Evolutionary conservation across 1,140 invertebrate genomes (phyloP).

Genomic region (Megathymus violae): DNA sequence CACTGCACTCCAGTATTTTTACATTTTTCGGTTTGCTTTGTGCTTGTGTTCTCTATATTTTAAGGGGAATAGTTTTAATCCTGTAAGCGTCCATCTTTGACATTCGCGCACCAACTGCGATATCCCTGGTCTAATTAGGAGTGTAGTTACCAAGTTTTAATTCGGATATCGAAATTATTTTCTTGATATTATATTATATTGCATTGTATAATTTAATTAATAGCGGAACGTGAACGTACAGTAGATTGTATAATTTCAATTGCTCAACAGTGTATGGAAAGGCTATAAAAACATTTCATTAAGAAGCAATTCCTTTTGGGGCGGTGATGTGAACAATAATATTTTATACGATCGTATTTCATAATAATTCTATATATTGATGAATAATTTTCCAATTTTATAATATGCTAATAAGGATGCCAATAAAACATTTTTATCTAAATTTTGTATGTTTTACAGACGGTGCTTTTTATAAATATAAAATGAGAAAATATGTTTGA

Average conservation of each 20-base stretch:
- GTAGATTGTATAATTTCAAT: constrained; percentile 41
- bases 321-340: constrained; percentile 60
- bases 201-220: constrained; percentile 29
- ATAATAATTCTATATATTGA: constrained; percentile 47
- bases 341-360: constrained; percentile 72
- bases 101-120: constrained; percentile 40
- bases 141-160: constrained; percentile 60
- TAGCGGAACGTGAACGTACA: constrained; percentile 4
- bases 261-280: constrained; percentile 52
- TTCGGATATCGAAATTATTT: constrained; percentile 37
- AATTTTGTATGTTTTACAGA: constrained; percentile 82
- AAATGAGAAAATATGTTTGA: constrained; percentile 51
- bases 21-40: constrained; percentile 42
- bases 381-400: constrained; percentile 72
- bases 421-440: constrained; percentile 73
- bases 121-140: constrained; percentile 58
- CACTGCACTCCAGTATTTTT: constrained; percentile 55
- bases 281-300: constrained; percentile 32
- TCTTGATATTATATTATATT: constrained; percentile 35
- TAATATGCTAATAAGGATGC: constrained; percentile 67
- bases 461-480: constrained; percentile 81
- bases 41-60: constrained; percentile 60
- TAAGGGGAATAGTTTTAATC: constrained; percentile 42
- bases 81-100: constrained; percentile 40
- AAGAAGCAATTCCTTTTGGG: constrained; percentile 56